Evolutionary conservation across 2,113 vertebrate genomes (phyloP).

Genomic region (Eublepharis macularius): DNA sequence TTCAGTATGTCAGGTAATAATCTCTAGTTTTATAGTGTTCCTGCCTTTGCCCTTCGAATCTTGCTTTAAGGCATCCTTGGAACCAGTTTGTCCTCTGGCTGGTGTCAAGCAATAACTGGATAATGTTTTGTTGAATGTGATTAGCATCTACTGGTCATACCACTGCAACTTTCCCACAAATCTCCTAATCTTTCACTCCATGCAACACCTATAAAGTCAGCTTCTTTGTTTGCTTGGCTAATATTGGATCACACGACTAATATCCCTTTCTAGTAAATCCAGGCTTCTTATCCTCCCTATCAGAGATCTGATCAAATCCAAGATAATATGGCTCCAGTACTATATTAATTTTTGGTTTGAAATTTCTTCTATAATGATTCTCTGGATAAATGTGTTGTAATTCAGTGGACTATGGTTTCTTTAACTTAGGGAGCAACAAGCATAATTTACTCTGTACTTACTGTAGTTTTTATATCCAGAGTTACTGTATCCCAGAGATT

Average conservation of each 20-base stretch:
- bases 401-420: background rate
- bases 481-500: background rate
- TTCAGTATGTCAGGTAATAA: conserved; percentile 65
- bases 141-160: conserved; percentile 45
- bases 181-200: background rate
- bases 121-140: conserved; percentile 51
- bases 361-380: no score
- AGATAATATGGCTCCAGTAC: no score
- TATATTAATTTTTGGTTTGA: no score
- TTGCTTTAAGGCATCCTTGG: conserved; percentile 62
- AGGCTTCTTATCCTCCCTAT: background rate
- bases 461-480: background rate
- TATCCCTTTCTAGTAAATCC: background rate
- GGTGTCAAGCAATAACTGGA: conserved; percentile 53
- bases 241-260: background rate
- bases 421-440: background rate
- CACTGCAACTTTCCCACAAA: background rate
- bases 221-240: background rate
- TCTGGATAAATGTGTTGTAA: no score
- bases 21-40: conserved; percentile 37
- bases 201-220: background rate
- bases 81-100: conserved; percentile 53
- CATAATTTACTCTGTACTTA: background rate
- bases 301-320: no score
- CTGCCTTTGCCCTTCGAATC: conserved; percentile 48